phyloP scores from a whole-genome alignment of 2,113 vertebrate species.

The Heterotilapia buettikoferi region DNA sequence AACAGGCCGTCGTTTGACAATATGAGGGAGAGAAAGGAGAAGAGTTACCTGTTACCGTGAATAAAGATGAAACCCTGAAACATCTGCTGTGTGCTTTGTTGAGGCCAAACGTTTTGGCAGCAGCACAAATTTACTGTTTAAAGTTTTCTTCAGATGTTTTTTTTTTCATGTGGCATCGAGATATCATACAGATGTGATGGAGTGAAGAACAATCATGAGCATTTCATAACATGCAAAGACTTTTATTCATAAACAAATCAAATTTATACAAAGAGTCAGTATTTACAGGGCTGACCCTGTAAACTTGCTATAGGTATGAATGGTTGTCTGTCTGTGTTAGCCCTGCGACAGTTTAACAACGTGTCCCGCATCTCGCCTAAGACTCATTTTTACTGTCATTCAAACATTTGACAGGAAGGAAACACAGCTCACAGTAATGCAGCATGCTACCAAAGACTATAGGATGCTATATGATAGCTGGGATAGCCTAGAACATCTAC shows the following conservation, averaged over 20 bases:
- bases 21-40: not conserved
- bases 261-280: not conserved
- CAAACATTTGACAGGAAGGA: not conserved
- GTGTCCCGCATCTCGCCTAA: accelerated
- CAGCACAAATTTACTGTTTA: not conserved
- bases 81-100: not conserved
- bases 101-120: not conserved
- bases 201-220: not conserved
- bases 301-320: not conserved
- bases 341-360: not conserved
- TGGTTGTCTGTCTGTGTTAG: not conserved
- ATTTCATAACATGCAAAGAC: not conserved
- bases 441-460: not conserved
- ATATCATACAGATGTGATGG: not conserved
- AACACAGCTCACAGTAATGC: not conserved
- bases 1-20: not conserved
- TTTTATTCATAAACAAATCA: not conserved
- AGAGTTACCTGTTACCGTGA: not conserved
- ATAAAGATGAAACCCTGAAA: not conserved
- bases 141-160: accelerated
- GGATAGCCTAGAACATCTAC: not conserved
- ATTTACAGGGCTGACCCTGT: not conserved
- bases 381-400: not conserved
- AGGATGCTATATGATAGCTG: not conserved
- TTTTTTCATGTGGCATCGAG: not conserved